These are phyloP conservation scores for Clavelina lepadiformis DNA, from an alignment of 23 tunicate genomes.

Conservation along the genomic window DNA sequence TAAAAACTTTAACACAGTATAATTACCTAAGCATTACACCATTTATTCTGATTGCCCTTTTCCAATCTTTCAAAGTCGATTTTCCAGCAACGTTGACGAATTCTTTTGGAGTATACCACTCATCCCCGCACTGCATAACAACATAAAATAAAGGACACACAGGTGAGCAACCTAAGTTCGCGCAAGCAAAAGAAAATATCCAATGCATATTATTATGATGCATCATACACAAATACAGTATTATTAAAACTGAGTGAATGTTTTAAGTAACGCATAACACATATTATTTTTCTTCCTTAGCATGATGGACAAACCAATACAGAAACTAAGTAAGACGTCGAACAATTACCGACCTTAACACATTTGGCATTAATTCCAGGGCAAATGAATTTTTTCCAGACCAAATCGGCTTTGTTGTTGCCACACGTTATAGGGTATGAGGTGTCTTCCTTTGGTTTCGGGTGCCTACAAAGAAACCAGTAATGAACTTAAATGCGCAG, in stretches of 20 bases:
- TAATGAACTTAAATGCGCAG: background rate
- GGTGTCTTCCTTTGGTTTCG: conserved; percentile 49
- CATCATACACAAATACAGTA: no score
- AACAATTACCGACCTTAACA: conserved; percentile 30
- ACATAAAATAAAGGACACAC: no score
- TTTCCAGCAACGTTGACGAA: conserved; percentile 76
- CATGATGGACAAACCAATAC: no score
- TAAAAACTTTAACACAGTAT: no score
- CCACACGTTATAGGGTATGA: conserved; percentile 81
- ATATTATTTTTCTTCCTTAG: no score
- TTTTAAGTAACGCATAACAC: no score
- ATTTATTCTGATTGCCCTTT: conserved; percentile 80
- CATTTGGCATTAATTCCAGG: conserved; percentile 89
- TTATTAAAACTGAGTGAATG: no score
- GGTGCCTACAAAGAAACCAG: background rate
- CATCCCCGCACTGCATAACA: conserved; percentile 37
- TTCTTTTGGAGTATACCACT: conserved; percentile 80
- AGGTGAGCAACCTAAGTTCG: no score
- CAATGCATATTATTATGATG: no score
- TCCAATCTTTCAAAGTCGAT: conserved; percentile 84
- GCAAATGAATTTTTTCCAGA: conserved; percentile 83
- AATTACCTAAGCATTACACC: conserved; percentile 82
- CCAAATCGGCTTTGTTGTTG: conserved; percentile 54
- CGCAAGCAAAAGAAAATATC: no score
- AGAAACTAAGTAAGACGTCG: no score